These are phyloP conservation scores for Agrypnia vestita DNA, from an alignment of 1,140 invertebrate species.

Conservation along the genomic window DNA sequence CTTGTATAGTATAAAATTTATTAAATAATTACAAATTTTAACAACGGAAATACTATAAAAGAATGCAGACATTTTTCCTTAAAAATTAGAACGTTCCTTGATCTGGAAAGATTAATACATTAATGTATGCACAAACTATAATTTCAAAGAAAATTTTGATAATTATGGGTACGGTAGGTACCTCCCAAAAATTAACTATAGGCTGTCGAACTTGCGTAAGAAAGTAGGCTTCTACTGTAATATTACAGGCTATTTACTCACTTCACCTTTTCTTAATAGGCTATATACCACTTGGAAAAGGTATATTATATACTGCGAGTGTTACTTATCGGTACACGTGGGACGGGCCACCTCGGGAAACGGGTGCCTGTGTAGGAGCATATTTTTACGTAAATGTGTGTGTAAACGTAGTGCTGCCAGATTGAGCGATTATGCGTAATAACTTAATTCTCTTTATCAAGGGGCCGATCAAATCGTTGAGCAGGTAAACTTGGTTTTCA, in stretches of 20 bases:
- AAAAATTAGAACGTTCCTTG: too few relatives aligned
- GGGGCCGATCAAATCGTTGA: constrained; percentile 15
- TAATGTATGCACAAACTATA: too few relatives aligned
- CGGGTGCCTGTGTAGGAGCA: neutral
- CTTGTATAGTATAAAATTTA: too few relatives aligned
- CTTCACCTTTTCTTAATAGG: constrained; percentile 1
- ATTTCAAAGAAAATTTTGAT: too few relatives aligned
- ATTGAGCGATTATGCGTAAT: constrained; percentile 59
- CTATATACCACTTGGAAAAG: neutral
- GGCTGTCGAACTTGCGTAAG: neutral
- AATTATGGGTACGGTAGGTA: neutral
- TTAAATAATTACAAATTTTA: too few relatives aligned
- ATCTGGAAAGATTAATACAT: too few relatives aligned
- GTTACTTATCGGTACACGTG: constrained; percentile 27
- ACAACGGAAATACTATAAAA: too few relatives aligned
- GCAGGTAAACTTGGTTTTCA: neutral
- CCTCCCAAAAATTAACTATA: neutral
- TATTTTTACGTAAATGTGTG: neutral
- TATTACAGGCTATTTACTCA: neutral
- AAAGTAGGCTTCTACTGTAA: neutral
- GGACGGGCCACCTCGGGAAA: neutral
- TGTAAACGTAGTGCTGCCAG: constrained; percentile 7
- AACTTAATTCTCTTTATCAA: constrained; percentile 54
- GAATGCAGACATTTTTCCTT: too few relatives aligned
- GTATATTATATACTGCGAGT: constrained; percentile 39